Base-by-base conservation (phyloP, 1,140 invertebrate species). In the Asbolus verrucosus region DNA sequence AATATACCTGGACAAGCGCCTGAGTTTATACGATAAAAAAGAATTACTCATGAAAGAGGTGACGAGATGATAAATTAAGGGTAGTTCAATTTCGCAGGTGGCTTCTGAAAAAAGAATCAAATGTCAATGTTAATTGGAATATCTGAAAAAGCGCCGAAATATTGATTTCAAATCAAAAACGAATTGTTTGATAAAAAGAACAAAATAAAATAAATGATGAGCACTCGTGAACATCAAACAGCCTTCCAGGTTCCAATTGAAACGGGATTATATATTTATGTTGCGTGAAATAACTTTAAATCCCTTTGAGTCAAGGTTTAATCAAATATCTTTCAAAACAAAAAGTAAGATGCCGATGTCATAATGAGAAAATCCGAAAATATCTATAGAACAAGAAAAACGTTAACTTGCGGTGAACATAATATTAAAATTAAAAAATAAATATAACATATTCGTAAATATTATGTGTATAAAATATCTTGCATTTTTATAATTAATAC, bases 161-260 rank as follows among this genome's bases (percentile, higher is more conserved):
- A 54, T 54, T 27, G 46, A 54, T 54, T 54, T 54, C 46, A 54
- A 54, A 54, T 54, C 46, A 54, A 54, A 54, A 54, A 54, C 46
- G 46, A 24, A 30, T 54, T 54, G 46, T 54, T 54, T 54, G 46
- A 31, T 54, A 54, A 30, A 54, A 21, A 27, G 46, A 54, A 30
- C 46, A 54, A 54, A 54, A 54, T 54, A 54, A 54, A 54, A 30
- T 31, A 54, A 54, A 30, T 31, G 46, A 54, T 54, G 46, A 30
- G 19, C 9, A 54, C 46, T 54, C 11, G 21, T 13, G 46, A 31
- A 54, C 46, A 54, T 54, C 46, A 54, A 54, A 54, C 46, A 27
- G 41, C 46, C 15, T 3, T 43, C 39, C 46, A 54, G 46, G 46
- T 54, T 54, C 27, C 24, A 27, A 27, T 27, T 54, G 46, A 54